phyloP scores from a whole-genome alignment of 2,888 invertebrate species.

The Drosophila hamatofila region DNA sequence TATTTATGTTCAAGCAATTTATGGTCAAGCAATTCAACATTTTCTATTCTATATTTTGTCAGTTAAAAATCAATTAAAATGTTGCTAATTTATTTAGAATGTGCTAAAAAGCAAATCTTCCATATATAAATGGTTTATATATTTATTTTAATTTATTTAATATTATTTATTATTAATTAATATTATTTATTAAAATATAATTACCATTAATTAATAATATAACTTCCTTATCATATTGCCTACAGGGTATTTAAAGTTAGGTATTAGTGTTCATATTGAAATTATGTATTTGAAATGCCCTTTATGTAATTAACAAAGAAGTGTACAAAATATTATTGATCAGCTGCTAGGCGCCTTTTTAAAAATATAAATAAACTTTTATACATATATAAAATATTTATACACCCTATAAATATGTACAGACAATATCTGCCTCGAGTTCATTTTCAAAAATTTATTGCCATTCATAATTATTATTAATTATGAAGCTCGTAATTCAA shows the following conservation, averaged over 20 bases:
- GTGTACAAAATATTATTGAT: conserved; percentile 28
- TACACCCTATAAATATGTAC: neutral
- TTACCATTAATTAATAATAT: neutral
- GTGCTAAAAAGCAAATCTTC: neutral
- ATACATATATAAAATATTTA: neutral
- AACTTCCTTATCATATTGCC: neutral
- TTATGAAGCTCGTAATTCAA: conserved; percentile 27
- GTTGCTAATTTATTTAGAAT: neutral
- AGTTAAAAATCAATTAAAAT: neutral
- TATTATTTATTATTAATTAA: no score
- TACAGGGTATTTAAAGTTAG: conserved; percentile 1
- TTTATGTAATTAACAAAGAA: conserved; percentile 51
- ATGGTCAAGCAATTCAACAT: no score
- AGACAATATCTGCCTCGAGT: neutral
- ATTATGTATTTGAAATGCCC: conserved; percentile 32
- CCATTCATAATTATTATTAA: conserved; percentile 18
- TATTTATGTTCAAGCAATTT: no score
- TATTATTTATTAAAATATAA: neutral
- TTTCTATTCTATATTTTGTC: neutral
- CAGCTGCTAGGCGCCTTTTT: conserved; percentile 32
- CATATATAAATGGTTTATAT: neutral
- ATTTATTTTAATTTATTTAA: no score
- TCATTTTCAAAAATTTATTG: conserved; percentile 25
- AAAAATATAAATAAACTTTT: neutral
- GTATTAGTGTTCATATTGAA: no score